A percentile compares a stretch with the other conserved stretches of the same genome.
Evolutionary conservation across 2,113 vertebrate genomes (phyloP).

Genomic region (Sylvia atricapilla): DNA sequence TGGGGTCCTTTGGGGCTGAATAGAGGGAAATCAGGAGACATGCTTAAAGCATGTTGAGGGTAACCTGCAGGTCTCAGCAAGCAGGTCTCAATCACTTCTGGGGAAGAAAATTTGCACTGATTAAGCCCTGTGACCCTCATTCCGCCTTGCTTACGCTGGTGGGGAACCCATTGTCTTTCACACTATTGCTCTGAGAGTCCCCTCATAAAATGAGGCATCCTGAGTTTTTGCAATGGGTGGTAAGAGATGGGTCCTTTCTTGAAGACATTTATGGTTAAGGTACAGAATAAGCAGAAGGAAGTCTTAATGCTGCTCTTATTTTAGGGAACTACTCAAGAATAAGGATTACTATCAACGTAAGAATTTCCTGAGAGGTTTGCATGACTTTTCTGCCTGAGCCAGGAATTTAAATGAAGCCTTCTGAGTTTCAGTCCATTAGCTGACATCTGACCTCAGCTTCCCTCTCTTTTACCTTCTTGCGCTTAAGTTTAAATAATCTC

Average conservation of each 20-base stretch:
- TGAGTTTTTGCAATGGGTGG: background rate
- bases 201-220: background rate
- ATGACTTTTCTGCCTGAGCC: background rate
- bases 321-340: background rate
- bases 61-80: background rate
- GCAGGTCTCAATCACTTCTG: fast-evolving
- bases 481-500: background rate
- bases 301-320: background rate
- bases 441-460: background rate
- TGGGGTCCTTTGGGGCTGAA: background rate
- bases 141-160: background rate
- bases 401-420: background rate
- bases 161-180: background rate
- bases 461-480: background rate
- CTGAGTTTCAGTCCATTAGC: background rate
- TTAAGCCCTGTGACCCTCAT: background rate
- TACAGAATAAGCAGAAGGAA: background rate
- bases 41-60: background rate
- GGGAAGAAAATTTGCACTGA: background rate
- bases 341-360: background rate
- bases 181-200: background rate
- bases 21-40: background rate
- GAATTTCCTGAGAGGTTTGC: slow-evolving; percentile 22
- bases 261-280: background rate
- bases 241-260: background rate